These are phyloP conservation scores for Haplotaxodon microlepis DNA, from an alignment of 2,113 vertebrate genomes.

Conservation along the genomic window DNA sequence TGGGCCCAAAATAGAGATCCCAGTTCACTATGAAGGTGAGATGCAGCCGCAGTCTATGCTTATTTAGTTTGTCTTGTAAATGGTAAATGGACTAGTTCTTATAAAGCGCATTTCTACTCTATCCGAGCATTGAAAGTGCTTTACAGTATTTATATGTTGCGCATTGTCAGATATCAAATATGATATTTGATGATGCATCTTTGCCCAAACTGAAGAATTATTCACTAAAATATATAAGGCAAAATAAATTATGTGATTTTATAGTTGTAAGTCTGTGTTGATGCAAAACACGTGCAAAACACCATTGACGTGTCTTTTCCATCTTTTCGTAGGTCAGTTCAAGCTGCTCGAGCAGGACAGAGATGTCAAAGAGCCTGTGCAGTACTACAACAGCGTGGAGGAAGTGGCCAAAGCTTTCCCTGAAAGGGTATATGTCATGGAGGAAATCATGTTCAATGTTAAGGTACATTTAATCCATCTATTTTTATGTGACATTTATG, in stretches of 20 bases:
- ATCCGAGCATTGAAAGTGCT: background rate
- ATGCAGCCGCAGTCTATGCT: background rate
- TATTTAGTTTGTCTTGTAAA: background rate
- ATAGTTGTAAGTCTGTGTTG: background rate
- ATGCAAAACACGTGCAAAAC: background rate
- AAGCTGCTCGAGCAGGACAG: constrained; percentile 98
- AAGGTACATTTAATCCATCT: constrained; percentile 76
- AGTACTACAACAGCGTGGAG: constrained; percentile 98
- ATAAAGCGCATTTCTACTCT: background rate
- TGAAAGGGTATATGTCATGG: constrained; percentile 98
- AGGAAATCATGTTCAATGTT: constrained; percentile 98
- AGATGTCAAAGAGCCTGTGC: constrained; percentile 97
- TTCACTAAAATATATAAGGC: background rate
- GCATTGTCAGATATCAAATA: background rate
- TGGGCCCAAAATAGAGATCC: constrained; percentile 98
- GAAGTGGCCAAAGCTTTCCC: constrained; percentile 99
- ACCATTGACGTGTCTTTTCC: background rate
- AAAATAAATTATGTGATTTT: background rate
- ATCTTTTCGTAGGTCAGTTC: constrained; percentile 84
- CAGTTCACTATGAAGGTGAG: constrained; percentile 98
- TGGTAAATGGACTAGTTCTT: background rate
- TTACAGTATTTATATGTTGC: background rate
- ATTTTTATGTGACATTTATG: background rate
- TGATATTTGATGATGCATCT: background rate
- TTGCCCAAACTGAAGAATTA: background rate